Base-by-base conservation (phyloP, 2,888 invertebrate species). In the Osedax fenrisi region DNA sequence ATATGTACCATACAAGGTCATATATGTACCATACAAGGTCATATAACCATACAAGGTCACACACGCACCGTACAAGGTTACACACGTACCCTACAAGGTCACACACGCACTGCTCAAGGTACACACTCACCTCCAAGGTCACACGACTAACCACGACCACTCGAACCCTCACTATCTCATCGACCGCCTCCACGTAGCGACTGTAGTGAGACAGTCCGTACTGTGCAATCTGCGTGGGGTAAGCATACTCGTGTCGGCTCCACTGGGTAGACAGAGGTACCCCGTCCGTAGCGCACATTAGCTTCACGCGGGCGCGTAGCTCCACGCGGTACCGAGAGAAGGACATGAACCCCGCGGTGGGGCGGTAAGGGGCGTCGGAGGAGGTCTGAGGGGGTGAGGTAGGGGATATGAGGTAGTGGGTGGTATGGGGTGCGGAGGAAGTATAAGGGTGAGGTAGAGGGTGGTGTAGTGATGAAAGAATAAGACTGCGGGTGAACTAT, bases 241-340 rank as follows among this genome's bases (percentile, higher is more conserved):
- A 98, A 85, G 90, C 94, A 85, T 97, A 96, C 0, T 97, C 97
- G 77, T 89, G 89, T 41, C 91, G 90, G 80, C 94, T 92, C 98
- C 98, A 98, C 83, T 85, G 85, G 3, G 82, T 83, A 1, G 84
- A 84, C n/a, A 85, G 77, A 0, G 85, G 85, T 1, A 85, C 84
- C 75, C 84, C 84, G 41, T 17, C 10, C 41, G 41, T 89, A 0
- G 91, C 96, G 85, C 92, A 94, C 80, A 98, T 90, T 84, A 95
- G 96, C 85, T 95, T 94, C 0, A 98, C 97, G 75, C 96, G 87
- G 81, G 95, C 94, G 72, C 97, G 87, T 2, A 92, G 91, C 87
- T 97, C 97, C 0, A 98, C 97, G 84, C 95, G 96, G 85, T 96
- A 97, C 84, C 94, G 93, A 82, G 94, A 94, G 85, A 98, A 98